Base-by-base conservation (phyloP, 2,888 invertebrate genomes). In the Eurytoma adleriae region DNA sequence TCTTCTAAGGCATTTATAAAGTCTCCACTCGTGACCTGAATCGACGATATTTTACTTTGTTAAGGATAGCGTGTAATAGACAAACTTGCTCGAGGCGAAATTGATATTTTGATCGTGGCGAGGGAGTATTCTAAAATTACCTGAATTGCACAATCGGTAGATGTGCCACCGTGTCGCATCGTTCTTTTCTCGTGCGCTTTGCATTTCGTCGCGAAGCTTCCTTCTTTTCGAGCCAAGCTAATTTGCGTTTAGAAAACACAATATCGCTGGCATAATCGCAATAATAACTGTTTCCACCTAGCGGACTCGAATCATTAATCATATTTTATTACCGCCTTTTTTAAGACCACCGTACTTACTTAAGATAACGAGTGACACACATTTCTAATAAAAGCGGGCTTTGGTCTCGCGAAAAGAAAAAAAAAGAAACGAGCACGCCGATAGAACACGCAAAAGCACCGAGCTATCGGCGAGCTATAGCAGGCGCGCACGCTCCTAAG, bases 101-200 rank as follows among this genome's bases (percentile, higher is more conserved):
- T 62, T 77, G 62, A 77, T 69, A 70, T 70, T 70, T 70, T 70
- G 56, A 77, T 56, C 56, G 61, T 48, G 48, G 61, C 69, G 76
- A 68, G 61, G 40, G 76, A 48, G 77, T 52, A 64, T 72, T 71
- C 78, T 78, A 78, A 78, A 78, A 72, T 78, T 72, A 78, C 30
- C 5, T 14, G 27, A 67, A 66, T 78, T 78, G 71, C 78, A 57
- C 66, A 71, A 78, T 71, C 64, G n/a, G 30, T 2, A 20, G 24
- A 16, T 48, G 20, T 27, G 2, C 24, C 24, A 16, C 24, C 24
- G 12, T 12, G 20, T 48, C 16, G 40, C 61, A 16, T 27, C 27
- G 24, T 64, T 52, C 27, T 67, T 57, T 12, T 40, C 64, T 30
- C 52, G 24, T 7, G 64, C 30, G 14, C 27, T 66, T 67, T 67